phyloP scores from a whole-genome alignment of 2,797 vertebrate genomes.

The Urophycis tenuis region DNA sequence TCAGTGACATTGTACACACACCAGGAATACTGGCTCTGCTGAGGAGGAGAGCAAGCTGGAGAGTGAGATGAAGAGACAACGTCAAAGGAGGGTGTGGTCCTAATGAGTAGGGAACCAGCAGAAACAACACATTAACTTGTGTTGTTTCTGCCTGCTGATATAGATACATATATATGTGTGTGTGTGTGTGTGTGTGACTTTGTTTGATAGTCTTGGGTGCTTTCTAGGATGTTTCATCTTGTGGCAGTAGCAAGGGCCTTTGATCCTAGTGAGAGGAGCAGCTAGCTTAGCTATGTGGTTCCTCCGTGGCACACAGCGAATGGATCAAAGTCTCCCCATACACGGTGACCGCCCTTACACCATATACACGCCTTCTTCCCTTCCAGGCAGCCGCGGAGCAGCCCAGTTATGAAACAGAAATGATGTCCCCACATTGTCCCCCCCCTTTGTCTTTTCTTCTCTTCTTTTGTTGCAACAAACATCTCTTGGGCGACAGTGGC shows the following conservation, averaged over 20 bases:
- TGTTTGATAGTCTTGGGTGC: background rate
- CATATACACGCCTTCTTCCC: background rate
- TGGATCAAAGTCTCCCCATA: background rate
- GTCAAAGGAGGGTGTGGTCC: background rate
- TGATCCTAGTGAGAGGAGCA: conserved; percentile 3
- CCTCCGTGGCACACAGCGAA: background rate
- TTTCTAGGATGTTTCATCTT: background rate
- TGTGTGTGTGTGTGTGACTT: background rate
- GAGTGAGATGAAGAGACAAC: background rate
- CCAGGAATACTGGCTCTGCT: background rate
- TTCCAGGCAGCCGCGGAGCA: background rate
- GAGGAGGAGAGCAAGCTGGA: background rate
- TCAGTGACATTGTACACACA: conserved; percentile 13
- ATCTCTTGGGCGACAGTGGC: no score
- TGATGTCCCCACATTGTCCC: background rate
- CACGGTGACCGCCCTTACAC: background rate
- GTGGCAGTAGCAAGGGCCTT: background rate
- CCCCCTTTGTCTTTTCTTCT: background rate
- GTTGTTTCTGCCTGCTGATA: background rate
- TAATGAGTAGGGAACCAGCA: background rate
- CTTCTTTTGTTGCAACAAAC: background rate
- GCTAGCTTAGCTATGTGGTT: background rate
- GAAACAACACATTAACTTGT: background rate
- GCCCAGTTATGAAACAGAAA: no score
- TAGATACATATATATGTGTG: background rate